phyloP scores from a whole-genome alignment of 2,888 invertebrate genomes.

The Heteromurus nitidus region DNA sequence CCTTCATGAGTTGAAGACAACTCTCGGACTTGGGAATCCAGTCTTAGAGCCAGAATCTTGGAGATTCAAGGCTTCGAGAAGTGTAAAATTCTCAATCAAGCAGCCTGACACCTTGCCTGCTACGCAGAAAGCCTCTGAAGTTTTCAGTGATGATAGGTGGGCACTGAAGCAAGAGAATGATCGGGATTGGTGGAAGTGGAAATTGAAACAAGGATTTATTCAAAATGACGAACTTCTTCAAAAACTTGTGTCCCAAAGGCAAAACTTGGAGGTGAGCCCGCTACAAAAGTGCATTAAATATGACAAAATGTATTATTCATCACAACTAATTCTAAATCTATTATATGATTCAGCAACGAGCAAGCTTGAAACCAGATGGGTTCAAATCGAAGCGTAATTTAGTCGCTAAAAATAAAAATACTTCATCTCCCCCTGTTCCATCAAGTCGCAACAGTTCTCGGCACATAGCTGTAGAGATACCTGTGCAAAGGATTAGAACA shows the following conservation, averaged over 20 bases:
- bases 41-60: slow-evolving; percentile 39
- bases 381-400: neutral
- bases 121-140: neutral
- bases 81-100: slow-evolving; percentile 28
- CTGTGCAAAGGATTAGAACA: neutral
- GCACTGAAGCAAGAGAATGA: slow-evolving; percentile 34
- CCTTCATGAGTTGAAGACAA: neutral
- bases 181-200: slow-evolving; percentile 45
- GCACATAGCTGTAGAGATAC: slow-evolving; percentile 28
- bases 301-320: no score
- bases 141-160: neutral
- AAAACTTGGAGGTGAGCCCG: slow-evolving; percentile 30
- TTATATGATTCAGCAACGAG: no score
- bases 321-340: slow-evolving; percentile 2
- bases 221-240: slow-evolving; percentile 46
- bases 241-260: slow-evolving; percentile 32
- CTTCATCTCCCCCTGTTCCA: neutral
- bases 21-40: no score
- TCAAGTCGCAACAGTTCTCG: slow-evolving; percentile 7
- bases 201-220: slow-evolving; percentile 37
- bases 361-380: neutral
- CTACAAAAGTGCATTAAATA: neutral
- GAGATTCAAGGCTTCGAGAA: slow-evolving; percentile 16
- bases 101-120: neutral
- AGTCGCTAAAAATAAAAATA: neutral